Conservation (phyloP, 1,140 invertebrate genomes). For the Dysdera silvatica region DNA sequence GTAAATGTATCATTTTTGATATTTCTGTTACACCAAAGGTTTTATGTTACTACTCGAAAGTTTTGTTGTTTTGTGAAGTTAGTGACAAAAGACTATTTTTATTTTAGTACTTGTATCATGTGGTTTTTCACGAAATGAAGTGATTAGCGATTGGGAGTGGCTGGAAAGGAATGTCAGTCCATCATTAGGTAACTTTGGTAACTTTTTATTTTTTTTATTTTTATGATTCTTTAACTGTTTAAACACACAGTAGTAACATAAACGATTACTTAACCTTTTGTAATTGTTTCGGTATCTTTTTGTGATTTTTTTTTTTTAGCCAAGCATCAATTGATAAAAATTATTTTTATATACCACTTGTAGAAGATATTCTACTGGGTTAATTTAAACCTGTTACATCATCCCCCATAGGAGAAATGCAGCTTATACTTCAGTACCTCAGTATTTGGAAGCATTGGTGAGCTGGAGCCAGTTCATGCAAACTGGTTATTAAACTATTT, state of each 20-base stretch:
- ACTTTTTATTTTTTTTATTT: not conserved
- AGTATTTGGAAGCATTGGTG: too few species aligned
- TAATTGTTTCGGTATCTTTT: not conserved
- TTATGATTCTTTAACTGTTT: too few species aligned
- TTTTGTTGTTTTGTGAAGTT: too few species aligned
- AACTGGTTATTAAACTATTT: too few species aligned
- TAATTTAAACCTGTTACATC: too few species aligned
- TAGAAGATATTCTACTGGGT: too few species aligned
- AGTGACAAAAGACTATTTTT: constrained; percentile 23
- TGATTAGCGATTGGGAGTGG: constrained; percentile 89
- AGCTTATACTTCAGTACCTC: too few species aligned
- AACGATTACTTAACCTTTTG: not conserved
- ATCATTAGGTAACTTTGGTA: constrained; percentile 60
- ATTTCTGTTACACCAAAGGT: too few species aligned
- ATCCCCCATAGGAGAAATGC: too few species aligned
- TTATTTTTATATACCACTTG: not conserved
- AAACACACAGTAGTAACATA: too few species aligned
- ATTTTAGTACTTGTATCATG: constrained; percentile 69
- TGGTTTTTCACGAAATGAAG: constrained; percentile 74
- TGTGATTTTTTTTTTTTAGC: not conserved
- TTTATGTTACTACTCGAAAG: constrained; percentile 19
- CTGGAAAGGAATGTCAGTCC: constrained; percentile 75
- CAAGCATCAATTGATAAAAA: not conserved
- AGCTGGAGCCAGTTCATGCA: too few species aligned
- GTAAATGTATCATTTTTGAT: too few species aligned